phyloP scores from a whole-genome alignment of 2,113 vertebrate species.

The Deroptyus accipitrinus region DNA sequence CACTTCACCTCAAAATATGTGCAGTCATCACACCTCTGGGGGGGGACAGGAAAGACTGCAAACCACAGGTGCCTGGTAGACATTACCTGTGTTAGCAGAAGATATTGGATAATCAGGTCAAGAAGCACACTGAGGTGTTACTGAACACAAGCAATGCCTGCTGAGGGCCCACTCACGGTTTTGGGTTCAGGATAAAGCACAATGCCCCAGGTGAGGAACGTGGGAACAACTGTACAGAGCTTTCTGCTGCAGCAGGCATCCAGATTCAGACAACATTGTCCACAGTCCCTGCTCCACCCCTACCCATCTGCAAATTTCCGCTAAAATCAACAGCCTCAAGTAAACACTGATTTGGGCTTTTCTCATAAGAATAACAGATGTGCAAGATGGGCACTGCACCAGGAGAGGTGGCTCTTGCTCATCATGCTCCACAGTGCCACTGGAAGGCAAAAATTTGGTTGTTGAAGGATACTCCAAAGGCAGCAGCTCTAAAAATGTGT shows the following conservation, averaged over 20 bases:
- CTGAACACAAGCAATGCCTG: background rate
- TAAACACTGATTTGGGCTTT: background rate
- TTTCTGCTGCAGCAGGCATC: background rate
- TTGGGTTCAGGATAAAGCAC: background rate
- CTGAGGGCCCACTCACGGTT: background rate
- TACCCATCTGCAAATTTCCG: background rate
- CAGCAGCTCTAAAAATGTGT: background rate
- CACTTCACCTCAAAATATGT: background rate
- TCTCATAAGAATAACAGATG: background rate
- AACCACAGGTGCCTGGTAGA: background rate
- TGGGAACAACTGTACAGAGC: background rate
- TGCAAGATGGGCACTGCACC: background rate
- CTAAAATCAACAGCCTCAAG: background rate
- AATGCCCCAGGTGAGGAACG: background rate
- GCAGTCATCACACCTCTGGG: background rate
- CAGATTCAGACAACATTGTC: background rate
- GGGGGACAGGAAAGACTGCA: background rate
- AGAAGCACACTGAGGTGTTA: background rate
- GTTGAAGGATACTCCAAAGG: background rate
- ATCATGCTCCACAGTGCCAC: rapidly evolving
- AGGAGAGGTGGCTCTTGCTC: rapidly evolving
- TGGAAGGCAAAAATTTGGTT: background rate
- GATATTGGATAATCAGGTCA: rapidly evolving
- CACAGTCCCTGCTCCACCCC: background rate
- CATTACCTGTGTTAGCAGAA: rapidly evolving